Conservation (phyloP, 1,140 invertebrate genomes). For the Pygmarrhopalites habei region DNA sequence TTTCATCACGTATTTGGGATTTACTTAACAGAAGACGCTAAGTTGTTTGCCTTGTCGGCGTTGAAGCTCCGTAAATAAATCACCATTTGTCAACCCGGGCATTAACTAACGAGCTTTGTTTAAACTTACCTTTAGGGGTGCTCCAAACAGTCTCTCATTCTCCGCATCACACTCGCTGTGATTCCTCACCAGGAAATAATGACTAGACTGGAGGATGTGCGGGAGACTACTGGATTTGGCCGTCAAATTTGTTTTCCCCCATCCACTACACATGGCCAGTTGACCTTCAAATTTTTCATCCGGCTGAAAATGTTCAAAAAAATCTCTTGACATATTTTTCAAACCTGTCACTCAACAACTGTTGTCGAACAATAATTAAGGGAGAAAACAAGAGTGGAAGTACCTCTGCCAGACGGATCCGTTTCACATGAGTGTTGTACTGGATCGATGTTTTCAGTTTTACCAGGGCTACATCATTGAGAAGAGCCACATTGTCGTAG, state of each 20-base stretch:
- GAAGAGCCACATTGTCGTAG: slow-evolving; percentile 17
- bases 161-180: not conserved
- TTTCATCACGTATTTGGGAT: no score
- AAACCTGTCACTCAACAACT: not conserved
- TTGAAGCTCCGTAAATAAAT: no score
- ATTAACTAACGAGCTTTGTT: no score
- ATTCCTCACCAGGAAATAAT: slow-evolving; percentile 8
- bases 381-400: no score
- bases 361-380: no score
- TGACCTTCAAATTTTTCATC: slow-evolving; percentile 18
- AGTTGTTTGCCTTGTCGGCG: no score
- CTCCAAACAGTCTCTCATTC: not conserved
- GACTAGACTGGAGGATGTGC: slow-evolving; percentile 4
- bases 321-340: not conserved
- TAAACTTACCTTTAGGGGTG: no score
- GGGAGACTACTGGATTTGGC: not conserved
- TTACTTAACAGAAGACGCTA: no score
- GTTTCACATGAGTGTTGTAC: slow-evolving; percentile 5
- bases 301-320: no score
- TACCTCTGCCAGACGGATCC: slow-evolving; percentile 14
- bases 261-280: slow-evolving; percentile 16
- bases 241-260: slow-evolving; percentile 17
- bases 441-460: slow-evolving; percentile 18
- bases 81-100: no score
- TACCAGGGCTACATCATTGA: slow-evolving; percentile 25